Percentiles rank a stretch among this genome's conserved stretches.
These are phyloP conservation scores for Dissostichus mawsoni DNA, from an alignment of 2,113 vertebrate genomes.

Conservation along the genomic window DNA sequence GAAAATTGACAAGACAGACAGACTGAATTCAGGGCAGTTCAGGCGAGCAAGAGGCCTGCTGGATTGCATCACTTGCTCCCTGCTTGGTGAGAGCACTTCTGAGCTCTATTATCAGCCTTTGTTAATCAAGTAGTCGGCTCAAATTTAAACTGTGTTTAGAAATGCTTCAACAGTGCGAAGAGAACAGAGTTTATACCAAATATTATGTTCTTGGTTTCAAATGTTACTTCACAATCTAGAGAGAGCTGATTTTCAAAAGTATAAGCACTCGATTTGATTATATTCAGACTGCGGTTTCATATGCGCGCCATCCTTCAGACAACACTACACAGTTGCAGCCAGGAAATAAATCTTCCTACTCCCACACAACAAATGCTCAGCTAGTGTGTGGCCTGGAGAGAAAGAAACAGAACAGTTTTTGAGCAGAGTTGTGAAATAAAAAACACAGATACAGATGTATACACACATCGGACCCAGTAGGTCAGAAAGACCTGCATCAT, in stretches of 20 bases:
- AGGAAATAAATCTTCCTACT: slow-evolving; percentile 28
- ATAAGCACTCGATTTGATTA: slow-evolving; percentile 42
- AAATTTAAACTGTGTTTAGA: slow-evolving; percentile 26
- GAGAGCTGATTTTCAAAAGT: slow-evolving; percentile 39
- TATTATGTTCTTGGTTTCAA: slow-evolving; percentile 14
- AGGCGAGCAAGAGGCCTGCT: slow-evolving; percentile 22
- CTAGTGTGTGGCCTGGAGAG: slow-evolving; percentile 46
- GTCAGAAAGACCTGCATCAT: slow-evolving; percentile 59
- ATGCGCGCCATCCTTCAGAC: slow-evolving; percentile 22
- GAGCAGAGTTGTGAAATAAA: slow-evolving; percentile 47
- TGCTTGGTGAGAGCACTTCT: slow-evolving; percentile 22
- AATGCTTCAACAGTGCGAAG: slow-evolving; percentile 22
- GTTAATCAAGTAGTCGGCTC: slow-evolving; percentile 41
- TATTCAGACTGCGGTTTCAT: slow-evolving; percentile 38
- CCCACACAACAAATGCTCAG: slow-evolving; percentile 63
- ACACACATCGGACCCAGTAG: slow-evolving; percentile 36
- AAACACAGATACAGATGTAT: slow-evolving; percentile 7
- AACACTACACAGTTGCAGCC: slow-evolving; percentile 30
- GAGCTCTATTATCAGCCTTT: slow-evolving; percentile 35
- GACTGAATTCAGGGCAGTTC: slow-evolving; percentile 27
- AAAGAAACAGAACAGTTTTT: slow-evolving; percentile 31
- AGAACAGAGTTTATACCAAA: slow-evolving; percentile 22
- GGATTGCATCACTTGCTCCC: slow-evolving; percentile 42
- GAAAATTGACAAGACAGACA: slow-evolving; percentile 42
- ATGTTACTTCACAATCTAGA: slow-evolving; percentile 15